Evolutionary conservation across 2,888 invertebrate genomes (phyloP), one percentile per base, ranked within the genome.

Genomic region (Sicus ferrugineus): DNA sequence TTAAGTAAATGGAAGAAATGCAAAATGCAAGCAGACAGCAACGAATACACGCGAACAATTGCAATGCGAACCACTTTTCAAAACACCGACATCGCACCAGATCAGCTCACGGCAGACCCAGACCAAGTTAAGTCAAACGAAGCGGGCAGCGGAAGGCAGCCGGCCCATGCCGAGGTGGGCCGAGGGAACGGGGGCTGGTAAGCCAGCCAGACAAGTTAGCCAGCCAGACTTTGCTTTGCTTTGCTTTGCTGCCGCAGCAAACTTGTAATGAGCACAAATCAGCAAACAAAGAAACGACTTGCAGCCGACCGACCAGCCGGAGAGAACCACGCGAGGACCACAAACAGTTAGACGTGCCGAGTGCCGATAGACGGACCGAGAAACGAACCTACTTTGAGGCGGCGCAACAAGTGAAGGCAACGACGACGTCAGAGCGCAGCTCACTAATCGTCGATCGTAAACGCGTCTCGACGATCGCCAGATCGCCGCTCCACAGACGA

Each of bases 51-150:
- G 48, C 30, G 26, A 21, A 19, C 16, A 28, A 63, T 48, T 46
- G 46, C 67, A 63, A 62, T 61, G 68, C 78, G 77, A 79, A 77
- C 81, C 80, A 81, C 81, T 81, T 81, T 81, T 80, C 81, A 81
- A n/a, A 82, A 78, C 79, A 58, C 62, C 46, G 48, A 31, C 56
- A 48, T 6, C 42, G 34, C 54, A 14, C 42, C 46, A 31, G 54
- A 58, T 19, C 59, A 52, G 38, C 26, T 16, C 26, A n/a, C 19
- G 48, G 54, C 56, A 63, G 42, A 64, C 61, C 61, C 68, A 70
- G 70, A 63, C 38, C 48, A 34, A 46, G 59, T 46, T 46, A 69
- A 67, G 58, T 52, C 34, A 68, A 54, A 61, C 34, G 67, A 69
- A 73, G 61, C 59, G 56, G 62, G 66, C 54, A 64, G 65, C 66